These are phyloP conservation scores for Sitophilus oryzae DNA, from an alignment of 1,140 invertebrate genomes.

Conservation along the genomic window DNA sequence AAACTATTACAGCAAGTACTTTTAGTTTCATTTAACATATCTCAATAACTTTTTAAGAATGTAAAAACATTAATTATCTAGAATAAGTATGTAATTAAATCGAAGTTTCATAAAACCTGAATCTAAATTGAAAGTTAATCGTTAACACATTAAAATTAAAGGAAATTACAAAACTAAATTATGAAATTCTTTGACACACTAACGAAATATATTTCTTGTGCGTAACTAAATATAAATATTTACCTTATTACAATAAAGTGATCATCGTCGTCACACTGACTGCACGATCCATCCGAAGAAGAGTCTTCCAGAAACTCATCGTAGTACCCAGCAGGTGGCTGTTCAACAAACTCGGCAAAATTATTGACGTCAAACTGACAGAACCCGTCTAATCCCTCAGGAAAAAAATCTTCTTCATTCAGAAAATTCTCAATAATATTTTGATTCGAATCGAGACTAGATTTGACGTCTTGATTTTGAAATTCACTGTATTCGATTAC, in stretches of 20 bases:
- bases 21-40: too few relatives aligned
- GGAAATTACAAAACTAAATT: too few relatives aligned
- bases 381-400: slow-evolving; percentile 21
- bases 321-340: slow-evolving; percentile 30
- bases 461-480: slow-evolving; percentile 1
- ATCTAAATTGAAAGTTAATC: too few relatives aligned
- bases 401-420: slow-evolving; percentile 8
- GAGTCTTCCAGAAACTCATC: slow-evolving; percentile 34
- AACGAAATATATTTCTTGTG: too few relatives aligned
- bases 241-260: slow-evolving; percentile 28
- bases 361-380: slow-evolving; percentile 37
- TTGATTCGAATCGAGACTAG: slow-evolving; percentile 26
- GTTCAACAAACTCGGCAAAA: slow-evolving; percentile 21
- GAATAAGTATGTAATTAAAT: too few relatives aligned
- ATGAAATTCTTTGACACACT: too few relatives aligned
- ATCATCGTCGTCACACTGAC: slow-evolving; percentile 19
- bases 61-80: too few relatives aligned
- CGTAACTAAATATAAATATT: too few relatives aligned
- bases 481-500: slow-evolving; percentile 10
- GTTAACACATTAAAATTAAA: too few relatives aligned
- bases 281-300: slow-evolving; percentile 21
- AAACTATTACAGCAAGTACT: too few relatives aligned
- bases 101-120: too few relatives aligned
- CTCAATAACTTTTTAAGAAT: too few relatives aligned
- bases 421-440: slow-evolving; percentile 17